A percentile compares a stretch with the other conserved stretches of the same genome.
Evolutionary conservation across 1,140 invertebrate species (phyloP).

Genomic region (Euwallacea similis): DNA sequence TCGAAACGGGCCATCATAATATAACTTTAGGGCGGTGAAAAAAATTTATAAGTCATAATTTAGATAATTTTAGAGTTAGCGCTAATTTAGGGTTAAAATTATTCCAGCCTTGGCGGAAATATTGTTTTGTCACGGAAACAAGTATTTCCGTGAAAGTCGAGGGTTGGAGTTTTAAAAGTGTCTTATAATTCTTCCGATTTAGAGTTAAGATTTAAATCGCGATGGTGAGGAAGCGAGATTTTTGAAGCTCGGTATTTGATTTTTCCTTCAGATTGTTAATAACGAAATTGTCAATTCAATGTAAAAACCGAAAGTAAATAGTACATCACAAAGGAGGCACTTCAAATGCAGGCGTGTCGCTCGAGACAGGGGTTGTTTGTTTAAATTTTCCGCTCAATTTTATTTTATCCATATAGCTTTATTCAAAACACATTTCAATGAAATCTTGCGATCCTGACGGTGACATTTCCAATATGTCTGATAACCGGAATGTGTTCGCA

Average conservation of each 20-base stretch:
- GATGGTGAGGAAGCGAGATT: too few relatives aligned
- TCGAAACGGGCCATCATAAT: too few relatives aligned
- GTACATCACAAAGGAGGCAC: too few relatives aligned
- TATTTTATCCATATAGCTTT: constrained; percentile 6
- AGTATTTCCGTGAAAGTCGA: constrained; percentile 3
- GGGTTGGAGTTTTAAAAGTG: background rate
- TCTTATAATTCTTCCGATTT: background rate
- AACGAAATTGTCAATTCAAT: too few relatives aligned
- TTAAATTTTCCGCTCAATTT: constrained; percentile 5
- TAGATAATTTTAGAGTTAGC: background rate
- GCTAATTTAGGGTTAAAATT: constrained; percentile 15
- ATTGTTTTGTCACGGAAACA: constrained; percentile 11
- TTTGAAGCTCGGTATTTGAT: too few relatives aligned
- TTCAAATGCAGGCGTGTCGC: too few relatives aligned
- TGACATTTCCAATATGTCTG: constrained; percentile 2
- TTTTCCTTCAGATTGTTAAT: too few relatives aligned
- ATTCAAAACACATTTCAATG: background rate
- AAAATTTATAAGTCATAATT: background rate
- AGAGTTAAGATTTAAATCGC: too few relatives aligned
- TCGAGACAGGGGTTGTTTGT: background rate
- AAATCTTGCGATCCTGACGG: background rate
- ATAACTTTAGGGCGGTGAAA: background rate
- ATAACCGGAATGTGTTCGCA: background rate
- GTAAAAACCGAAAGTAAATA: too few relatives aligned
- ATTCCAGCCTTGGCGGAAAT: constrained; percentile 6